Evolutionary conservation across 2,113 vertebrate genomes (phyloP).

Genomic region (Aphelocoma coerulescens): DNA sequence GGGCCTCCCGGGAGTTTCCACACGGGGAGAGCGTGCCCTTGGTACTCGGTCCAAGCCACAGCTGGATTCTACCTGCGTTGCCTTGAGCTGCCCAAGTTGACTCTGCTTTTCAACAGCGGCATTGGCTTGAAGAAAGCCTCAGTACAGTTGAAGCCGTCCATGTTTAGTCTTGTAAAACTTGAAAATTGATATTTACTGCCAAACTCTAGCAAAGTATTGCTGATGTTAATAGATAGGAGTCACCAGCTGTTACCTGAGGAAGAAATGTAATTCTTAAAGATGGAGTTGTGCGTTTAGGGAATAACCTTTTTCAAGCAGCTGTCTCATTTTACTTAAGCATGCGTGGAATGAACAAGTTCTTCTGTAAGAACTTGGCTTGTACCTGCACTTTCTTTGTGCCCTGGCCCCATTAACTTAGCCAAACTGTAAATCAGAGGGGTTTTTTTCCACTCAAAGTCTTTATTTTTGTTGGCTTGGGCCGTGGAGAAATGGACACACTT

Average conservation of each 20-base stretch:
- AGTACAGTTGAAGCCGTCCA: rapidly evolving
- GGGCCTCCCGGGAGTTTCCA: rapidly evolving
- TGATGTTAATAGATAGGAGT: neutral
- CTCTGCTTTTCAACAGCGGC: rapidly evolving
- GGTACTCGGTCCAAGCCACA: rapidly evolving
- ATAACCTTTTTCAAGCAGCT: neutral
- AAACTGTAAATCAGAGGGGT: neutral
- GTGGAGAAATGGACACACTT: neutral
- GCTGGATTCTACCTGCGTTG: rapidly evolving
- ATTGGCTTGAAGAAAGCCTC: neutral
- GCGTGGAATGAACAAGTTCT: rapidly evolving
- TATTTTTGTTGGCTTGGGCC: neutral
- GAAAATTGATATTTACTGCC: neutral
- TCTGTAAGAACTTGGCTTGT: neutral
- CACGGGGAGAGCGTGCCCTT: rapidly evolving
- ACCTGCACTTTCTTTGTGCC: neutral
- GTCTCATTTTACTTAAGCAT: neutral
- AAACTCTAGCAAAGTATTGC: neutral
- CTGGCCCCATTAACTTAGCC: neutral
- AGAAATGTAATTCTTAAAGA: neutral
- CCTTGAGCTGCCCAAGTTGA: neutral
- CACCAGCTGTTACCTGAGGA: neutral
- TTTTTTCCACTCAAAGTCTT: neutral
- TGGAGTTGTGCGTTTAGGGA: neutral
- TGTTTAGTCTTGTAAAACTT: neutral